phyloP scores from a whole-genome alignment of 2,797 vertebrate species.

The Otolemur crassicaudatus region DNA sequence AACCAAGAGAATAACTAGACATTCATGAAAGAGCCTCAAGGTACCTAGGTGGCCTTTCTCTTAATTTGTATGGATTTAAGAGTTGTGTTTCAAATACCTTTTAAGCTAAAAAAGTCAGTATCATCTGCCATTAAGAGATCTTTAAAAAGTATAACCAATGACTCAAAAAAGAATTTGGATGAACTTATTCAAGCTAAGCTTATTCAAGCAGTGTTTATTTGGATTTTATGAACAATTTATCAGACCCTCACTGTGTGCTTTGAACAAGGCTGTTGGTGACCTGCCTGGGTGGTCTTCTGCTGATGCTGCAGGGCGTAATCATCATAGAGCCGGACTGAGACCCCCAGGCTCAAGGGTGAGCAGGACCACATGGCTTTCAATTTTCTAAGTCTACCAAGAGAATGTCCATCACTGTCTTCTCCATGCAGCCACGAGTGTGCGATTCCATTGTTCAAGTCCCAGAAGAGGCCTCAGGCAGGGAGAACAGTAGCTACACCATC shows the following conservation, averaged over 20 bases:
- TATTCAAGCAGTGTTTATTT: neutral
- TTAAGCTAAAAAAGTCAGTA: neutral
- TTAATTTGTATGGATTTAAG: slow-evolving; percentile 43
- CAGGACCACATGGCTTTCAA: neutral
- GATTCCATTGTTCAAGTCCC: neutral
- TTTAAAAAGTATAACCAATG: neutral
- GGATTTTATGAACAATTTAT: neutral
- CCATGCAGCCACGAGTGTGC: neutral
- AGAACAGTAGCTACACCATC: neutral
- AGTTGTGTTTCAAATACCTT: neutral
- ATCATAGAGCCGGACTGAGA: neutral
- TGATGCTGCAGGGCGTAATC: neutral
- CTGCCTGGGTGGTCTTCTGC: too few species aligned
- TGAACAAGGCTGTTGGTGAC: neutral
- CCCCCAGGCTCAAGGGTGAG: neutral
- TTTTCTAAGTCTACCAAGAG: neutral
- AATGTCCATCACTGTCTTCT: neutral
- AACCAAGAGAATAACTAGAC: slow-evolving; percentile 3
- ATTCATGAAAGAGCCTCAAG: neutral
- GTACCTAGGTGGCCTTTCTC: neutral
- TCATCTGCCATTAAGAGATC: neutral
- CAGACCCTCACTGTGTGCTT: neutral
- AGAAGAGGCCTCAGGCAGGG: neutral
- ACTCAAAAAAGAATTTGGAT: neutral
- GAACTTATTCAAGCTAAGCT: neutral